Evolutionary conservation across 1,140 invertebrate species (phyloP), one percentile per base, ranked within the genome.

Genomic region (Wiebesia pumilae): DNA sequence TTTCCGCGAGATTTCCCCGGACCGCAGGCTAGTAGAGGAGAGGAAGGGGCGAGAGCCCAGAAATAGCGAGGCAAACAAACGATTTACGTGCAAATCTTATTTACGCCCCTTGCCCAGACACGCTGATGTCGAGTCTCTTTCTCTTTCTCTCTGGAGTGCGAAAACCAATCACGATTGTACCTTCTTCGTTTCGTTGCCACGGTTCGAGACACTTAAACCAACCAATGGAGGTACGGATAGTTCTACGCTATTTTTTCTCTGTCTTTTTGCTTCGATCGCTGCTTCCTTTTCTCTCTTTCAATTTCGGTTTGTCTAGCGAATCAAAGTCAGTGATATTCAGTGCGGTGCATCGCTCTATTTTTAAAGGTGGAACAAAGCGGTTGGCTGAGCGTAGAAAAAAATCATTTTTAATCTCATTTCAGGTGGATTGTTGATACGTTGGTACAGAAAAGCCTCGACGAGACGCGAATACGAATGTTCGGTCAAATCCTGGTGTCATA

Each of bases 31-130:
- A 30, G 38, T 35, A 24, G 58, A 35, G 19, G 38, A 24, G 58
- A 35, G 19, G 38, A 9, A 65, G 35, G 58, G 24, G 38, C 1
- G n/a, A 38, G 81, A 69, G 65, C 67, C 67, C 33, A 75, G 35
- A 69, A 83, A 84, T 77, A 77, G 69, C 87, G 71, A 87, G 82
- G 86, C 88, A 89, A 89, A 90, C 88, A 89, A 89, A 89, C 88
- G 89, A 89, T 90, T 90, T 90, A 89, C 89, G 89, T 90, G 89
- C 88, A 90, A 90, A 90, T 90, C 89, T 90, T 89, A 90, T 88
- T 90, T 89, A 85, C 89, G 88, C 87, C 87, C 87, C 87, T 58
- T 71, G 58, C 47, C 73, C 73, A 69, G 80, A 71, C 80, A 62
- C 65, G 62, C 43, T 75, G 47, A 75, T 86, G 67, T 71, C 79